A percentile compares a stretch with the other conserved stretches of the same genome.
phyloP scores from a whole-genome alignment of 2,113 vertebrate species.

The Stegastes partitus region DNA sequence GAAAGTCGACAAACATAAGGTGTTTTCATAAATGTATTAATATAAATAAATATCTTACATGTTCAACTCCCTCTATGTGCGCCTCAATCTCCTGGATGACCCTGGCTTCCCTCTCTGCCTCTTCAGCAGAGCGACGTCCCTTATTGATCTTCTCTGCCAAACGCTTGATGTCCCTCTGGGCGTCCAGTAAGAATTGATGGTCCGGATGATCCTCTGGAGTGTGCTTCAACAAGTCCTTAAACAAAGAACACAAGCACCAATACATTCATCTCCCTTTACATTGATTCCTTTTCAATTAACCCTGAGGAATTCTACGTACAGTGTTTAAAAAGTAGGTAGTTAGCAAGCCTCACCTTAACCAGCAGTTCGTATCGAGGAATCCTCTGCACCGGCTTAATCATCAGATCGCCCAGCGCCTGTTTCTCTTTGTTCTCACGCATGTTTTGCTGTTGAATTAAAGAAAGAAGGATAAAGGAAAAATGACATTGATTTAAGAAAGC shows the following conservation, averaged over 20 bases:
- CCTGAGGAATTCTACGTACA: background rate
- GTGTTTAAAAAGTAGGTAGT: background rate
- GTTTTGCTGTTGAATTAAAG: conserved; percentile 89
- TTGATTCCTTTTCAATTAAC: background rate
- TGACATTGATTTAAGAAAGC: background rate
- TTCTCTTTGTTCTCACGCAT: conserved; percentile 99
- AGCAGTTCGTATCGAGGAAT: conserved; percentile 98
- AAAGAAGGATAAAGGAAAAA: background rate
- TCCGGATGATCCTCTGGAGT: conserved; percentile 96
- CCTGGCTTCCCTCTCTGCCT: conserved; percentile 93
- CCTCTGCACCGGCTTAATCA: conserved; percentile 98
- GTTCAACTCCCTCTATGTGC: conserved; percentile 97
- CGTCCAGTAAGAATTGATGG: conserved; percentile 90
- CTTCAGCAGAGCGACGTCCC: conserved; percentile 94
- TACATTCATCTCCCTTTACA: background rate
- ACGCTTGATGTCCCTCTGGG: conserved; percentile 95
- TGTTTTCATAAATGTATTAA: too few relatives aligned
- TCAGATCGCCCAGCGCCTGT: conserved; percentile 95
- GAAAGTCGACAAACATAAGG: too few relatives aligned
- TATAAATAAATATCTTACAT: conserved; percentile 83
- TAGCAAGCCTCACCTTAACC: conserved; percentile 89
- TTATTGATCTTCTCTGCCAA: conserved; percentile 97
- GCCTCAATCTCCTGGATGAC: conserved; percentile 98
- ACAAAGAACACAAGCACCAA: background rate
- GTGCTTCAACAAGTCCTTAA: conserved; percentile 96